Percentiles rank a stretch among this genome's conserved stretches.
Evolutionary conservation across 1,140 invertebrate genomes (phyloP).

Genomic region (Mamestra configurata): DNA sequence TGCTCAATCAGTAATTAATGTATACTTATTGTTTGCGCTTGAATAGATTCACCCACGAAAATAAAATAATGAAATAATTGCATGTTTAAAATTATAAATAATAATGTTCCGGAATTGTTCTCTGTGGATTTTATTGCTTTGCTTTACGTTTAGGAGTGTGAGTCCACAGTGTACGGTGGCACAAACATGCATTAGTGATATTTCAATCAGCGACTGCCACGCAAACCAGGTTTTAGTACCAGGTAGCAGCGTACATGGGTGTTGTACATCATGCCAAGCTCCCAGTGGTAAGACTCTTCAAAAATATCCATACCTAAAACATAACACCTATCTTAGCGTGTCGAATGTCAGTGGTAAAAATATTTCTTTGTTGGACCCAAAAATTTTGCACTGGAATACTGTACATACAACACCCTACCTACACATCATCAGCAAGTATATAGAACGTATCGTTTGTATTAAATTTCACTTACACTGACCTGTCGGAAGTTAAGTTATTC

Average conservation of each 20-base stretch:
- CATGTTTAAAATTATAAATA: background rate
- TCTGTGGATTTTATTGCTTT: constrained; percentile 44
- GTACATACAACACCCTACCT: too few species aligned
- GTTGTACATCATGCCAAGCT: constrained; percentile 80
- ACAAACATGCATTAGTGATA: constrained; percentile 78
- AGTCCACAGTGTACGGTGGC: constrained; percentile 67
- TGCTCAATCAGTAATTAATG: constrained; percentile 65
- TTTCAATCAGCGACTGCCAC: constrained; percentile 71
- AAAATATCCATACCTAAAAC: too few species aligned
- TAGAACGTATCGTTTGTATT: constrained; percentile 27
- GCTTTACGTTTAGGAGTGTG: constrained; percentile 48
- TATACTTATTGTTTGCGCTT: constrained; percentile 51
- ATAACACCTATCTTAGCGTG: too few species aligned
- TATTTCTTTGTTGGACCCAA: too few species aligned
- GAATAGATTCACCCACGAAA: constrained; percentile 11
- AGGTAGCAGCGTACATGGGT: constrained; percentile 69
- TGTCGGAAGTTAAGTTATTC: constrained; percentile 55
- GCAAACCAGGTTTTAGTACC: constrained; percentile 64
- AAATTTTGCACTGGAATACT: too few species aligned
- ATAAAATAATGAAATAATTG: constrained; percentile 13
- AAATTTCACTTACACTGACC: constrained; percentile 46
- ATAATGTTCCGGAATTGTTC: background rate
- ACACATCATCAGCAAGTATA: background rate
- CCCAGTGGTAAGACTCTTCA: constrained; percentile 50
- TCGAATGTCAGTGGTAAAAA: too few species aligned